Percentiles rank a stretch among this genome's conserved stretches.
Evolutionary conservation across 2,113 vertebrate genomes (phyloP).

Genomic region (Amblyopsis rosae): DNA sequence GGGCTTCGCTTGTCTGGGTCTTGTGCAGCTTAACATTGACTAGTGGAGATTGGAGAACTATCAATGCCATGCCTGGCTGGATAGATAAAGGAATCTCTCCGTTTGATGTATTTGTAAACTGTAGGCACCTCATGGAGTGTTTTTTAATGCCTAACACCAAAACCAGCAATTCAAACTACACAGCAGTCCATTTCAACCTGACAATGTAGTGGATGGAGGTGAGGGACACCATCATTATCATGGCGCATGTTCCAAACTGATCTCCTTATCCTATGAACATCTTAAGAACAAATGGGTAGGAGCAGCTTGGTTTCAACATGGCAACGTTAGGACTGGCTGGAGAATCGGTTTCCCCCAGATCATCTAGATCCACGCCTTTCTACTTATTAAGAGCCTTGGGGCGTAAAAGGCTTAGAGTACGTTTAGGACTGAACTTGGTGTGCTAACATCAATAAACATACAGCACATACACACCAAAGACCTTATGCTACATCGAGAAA

Average conservation of each 20-base stretch:
- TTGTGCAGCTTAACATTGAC: constrained; percentile 11
- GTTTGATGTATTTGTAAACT: constrained; percentile 13
- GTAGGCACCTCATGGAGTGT: background rate
- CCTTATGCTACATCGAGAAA: constrained; percentile 66
- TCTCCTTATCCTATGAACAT: constrained; percentile 1
- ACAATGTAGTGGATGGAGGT: background rate
- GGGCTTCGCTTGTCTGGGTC: background rate
- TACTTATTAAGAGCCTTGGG: constrained; percentile 34
- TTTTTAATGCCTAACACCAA: constrained; percentile 14
- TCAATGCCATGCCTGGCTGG: background rate
- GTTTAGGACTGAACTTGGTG: constrained; percentile 36
- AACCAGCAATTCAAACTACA: constrained; percentile 1
- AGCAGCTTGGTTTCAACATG: constrained; percentile 41
- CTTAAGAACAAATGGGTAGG: constrained; percentile 9
- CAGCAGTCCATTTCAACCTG: constrained; percentile 8
- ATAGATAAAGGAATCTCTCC: background rate
- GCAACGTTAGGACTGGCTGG: constrained; percentile 23
- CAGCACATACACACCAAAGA: constrained; percentile 53
- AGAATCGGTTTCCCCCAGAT: background rate
- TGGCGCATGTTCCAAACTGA: constrained; percentile 2
- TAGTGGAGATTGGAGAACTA: background rate
- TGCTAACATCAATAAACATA: constrained; percentile 52
- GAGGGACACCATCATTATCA: constrained; percentile 21
- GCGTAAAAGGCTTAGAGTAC: constrained; percentile 26
- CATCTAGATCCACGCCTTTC: constrained; percentile 28